Evolutionary conservation across 2,797 vertebrate genomes (phyloP).

Genomic region (Rhyacichthys aspro): DNA sequence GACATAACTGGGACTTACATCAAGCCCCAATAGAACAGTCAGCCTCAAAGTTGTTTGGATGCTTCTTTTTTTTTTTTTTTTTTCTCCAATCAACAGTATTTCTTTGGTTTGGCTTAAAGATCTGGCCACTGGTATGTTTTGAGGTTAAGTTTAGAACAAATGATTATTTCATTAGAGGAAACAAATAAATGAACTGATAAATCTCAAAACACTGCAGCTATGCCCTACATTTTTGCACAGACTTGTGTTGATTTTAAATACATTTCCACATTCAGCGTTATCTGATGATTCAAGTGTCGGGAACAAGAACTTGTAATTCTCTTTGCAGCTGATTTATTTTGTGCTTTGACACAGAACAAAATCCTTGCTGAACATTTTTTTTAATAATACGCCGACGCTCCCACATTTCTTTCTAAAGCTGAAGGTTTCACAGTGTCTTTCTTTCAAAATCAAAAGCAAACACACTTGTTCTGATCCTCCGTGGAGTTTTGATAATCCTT

Average conservation of each 20-base stretch:
- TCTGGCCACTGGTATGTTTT: not conserved
- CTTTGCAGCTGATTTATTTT: constrained; percentile 27
- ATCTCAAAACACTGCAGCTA: too few species aligned
- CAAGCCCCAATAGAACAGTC: constrained; percentile 46
- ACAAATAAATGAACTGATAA: too few species aligned
- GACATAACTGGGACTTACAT: constrained; percentile 68
- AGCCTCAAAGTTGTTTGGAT: constrained; percentile 53
- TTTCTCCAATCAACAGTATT: constrained; percentile 43
- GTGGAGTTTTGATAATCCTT: too few species aligned
- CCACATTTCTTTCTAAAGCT: constrained; percentile 28
- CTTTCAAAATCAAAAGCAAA: constrained; percentile 33
- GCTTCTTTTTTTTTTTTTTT: constrained; percentile 21
- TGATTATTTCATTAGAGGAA: too few species aligned
- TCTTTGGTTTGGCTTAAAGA: constrained; percentile 14
- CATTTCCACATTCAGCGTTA: constrained; percentile 20
- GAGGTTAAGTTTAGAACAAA: too few species aligned
- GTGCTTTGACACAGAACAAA: constrained; percentile 51
- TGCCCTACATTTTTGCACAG: too few species aligned
- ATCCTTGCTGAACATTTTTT: constrained; percentile 35
- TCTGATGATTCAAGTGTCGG: constrained; percentile 50
- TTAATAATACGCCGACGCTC: constrained; percentile 34
- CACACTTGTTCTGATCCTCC: too few species aligned
- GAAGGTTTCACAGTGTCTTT: constrained; percentile 45
- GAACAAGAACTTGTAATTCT: constrained; percentile 44
- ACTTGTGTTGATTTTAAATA: constrained; percentile 35